These are phyloP conservation scores for Gymnothorax javanicus DNA, from an alignment of 2,797 vertebrate genomes.

Conservation along the genomic window DNA sequence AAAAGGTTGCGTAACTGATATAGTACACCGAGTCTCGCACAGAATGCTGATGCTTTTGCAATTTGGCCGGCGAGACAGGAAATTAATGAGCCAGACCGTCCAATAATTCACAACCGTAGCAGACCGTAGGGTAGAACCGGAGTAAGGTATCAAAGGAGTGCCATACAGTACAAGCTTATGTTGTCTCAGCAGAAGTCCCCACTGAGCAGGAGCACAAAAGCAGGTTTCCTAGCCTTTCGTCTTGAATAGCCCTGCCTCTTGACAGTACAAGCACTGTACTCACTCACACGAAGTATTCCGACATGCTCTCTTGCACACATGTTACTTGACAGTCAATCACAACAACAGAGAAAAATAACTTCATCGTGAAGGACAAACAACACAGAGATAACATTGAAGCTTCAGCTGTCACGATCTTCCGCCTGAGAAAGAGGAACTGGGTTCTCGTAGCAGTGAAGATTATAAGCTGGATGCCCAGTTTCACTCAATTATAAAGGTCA, in stretches of 20 bases:
- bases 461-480: background rate
- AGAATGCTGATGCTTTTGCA: background rate
- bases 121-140: background rate
- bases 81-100: constrained; percentile 30
- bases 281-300: constrained; percentile 18
- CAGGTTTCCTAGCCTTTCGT: constrained; percentile 31
- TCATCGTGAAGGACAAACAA: background rate
- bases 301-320: constrained; percentile 12
- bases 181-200: constrained; percentile 24
- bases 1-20: background rate
- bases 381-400: background rate
- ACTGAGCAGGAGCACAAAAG: constrained; percentile 26
- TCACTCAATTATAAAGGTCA: background rate
- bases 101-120: constrained; percentile 31
- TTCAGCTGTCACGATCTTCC: background rate
- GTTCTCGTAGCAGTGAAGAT: background rate
- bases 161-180: background rate
- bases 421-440: background rate
- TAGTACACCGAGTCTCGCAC: background rate
- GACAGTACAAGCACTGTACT: background rate
- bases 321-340: background rate
- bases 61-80: background rate
- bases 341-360: background rate
- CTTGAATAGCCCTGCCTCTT: constrained; percentile 34
- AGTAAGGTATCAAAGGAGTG: background rate